These are phyloP conservation scores for Brachyhypopomus gauderio DNA, from an alignment of 2,113 vertebrate genomes.

Conservation along the genomic window DNA sequence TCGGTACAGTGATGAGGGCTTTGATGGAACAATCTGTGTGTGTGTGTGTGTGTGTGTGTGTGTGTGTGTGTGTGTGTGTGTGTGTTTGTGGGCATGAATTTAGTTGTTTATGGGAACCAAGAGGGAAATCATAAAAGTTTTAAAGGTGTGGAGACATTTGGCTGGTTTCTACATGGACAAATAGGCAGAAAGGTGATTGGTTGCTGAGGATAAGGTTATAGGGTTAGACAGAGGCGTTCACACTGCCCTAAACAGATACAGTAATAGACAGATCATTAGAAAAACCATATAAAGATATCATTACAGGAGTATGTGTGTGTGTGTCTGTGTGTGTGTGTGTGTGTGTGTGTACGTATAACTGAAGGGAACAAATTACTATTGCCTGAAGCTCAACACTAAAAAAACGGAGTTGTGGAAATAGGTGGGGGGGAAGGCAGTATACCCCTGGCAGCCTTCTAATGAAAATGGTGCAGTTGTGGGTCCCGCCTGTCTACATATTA, in stretches of 20 bases:
- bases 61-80: not conserved
- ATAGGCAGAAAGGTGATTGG: too few species aligned
- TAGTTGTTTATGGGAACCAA: too few species aligned
- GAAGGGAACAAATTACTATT: not conserved
- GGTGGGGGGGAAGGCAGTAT: not conserved
- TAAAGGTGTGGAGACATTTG: too few species aligned
- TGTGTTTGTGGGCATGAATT: too few species aligned
- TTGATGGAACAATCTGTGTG: not conserved
- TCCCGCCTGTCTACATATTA: not conserved
- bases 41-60: not conserved
- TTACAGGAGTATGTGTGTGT: not conserved
- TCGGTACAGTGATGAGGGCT: not conserved
- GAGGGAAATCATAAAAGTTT: too few species aligned
- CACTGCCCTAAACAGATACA: not conserved
- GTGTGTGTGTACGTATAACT: not conserved
- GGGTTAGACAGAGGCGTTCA: too few species aligned
- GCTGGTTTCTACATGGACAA: too few species aligned
- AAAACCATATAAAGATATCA: too few species aligned
- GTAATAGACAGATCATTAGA: too few species aligned
- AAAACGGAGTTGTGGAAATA: not conserved
- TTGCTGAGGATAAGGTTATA: too few species aligned
- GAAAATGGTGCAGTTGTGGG: not conserved
- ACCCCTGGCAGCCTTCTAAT: slow-evolving; percentile 2
- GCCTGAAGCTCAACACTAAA: slow-evolving; percentile 9
- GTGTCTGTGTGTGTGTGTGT: not conserved